Conservation (phyloP, 2,797 vertebrate genomes). For the Dipus sagitta region DNA sequence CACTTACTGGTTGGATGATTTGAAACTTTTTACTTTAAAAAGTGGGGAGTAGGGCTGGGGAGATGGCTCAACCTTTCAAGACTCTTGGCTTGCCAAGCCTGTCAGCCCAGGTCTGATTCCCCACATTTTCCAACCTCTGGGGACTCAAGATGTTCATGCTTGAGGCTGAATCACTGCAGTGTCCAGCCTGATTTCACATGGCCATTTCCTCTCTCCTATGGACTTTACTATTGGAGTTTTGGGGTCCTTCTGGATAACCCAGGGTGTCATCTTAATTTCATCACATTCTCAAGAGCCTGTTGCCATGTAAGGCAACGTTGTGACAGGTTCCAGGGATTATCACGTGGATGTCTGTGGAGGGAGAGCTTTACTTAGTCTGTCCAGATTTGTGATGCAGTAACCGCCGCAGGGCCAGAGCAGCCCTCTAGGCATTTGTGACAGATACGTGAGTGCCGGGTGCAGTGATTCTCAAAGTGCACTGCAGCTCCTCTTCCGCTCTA, state of each 20-base stretch:
- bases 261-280: background rate
- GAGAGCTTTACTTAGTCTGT: background rate
- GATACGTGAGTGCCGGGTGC: background rate
- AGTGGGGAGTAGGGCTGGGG: background rate
- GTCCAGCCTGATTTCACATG: background rate
- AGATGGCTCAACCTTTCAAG: background rate
- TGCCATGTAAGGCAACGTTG: too few relatives aligned
- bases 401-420: background rate
- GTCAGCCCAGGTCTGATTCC: too few relatives aligned
- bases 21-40: slow-evolving; percentile 11
- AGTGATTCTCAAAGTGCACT: fast-evolving
- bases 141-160: background rate
- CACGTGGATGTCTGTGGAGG: background rate
- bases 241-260: too few relatives aligned
- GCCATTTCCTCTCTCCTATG: background rate
- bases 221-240: background rate
- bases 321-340: background rate
- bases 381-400: too few relatives aligned
- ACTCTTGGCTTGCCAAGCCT: too few relatives aligned
- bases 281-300: background rate
- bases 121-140: too few relatives aligned
- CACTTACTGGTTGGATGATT: background rate
- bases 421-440: background rate
- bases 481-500: too few relatives aligned
- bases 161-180: fast-evolving